These are phyloP conservation scores for Tympanuchus pallidicinctus DNA, from an alignment of 2,113 vertebrate genomes.

Conservation along the genomic window DNA sequence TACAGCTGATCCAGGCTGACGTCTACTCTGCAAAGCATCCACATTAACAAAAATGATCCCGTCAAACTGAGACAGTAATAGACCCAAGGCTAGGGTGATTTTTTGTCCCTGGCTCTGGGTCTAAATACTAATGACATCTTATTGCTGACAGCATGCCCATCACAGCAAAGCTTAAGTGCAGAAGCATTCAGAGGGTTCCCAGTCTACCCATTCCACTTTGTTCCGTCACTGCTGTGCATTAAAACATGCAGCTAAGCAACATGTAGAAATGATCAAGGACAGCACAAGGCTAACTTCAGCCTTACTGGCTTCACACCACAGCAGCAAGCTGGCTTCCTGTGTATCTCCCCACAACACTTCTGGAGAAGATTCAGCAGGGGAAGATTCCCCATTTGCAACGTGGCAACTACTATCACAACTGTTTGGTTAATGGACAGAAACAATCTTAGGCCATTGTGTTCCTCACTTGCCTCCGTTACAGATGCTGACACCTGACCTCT, in stretches of 20 bases:
- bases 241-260: background rate
- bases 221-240: background rate
- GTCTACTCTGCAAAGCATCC: background rate
- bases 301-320: background rate
- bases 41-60: background rate
- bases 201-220: background rate
- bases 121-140: background rate
- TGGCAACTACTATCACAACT: background rate
- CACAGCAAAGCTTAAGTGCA: background rate
- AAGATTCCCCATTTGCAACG: rapidly evolving
- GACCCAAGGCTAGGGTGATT: background rate
- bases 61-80: background rate
- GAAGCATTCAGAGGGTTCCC: background rate
- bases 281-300: background rate
- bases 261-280: background rate
- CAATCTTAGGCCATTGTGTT: background rate
- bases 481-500: background rate
- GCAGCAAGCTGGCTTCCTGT: background rate
- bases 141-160: background rate
- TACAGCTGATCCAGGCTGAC: background rate
- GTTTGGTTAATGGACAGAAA: background rate
- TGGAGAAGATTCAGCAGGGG: background rate
- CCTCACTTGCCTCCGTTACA: background rate
- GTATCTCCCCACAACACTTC: background rate
- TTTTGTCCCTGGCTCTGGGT: background rate